Conservation (phyloP, 2,113 vertebrate genomes). For the Eudyptes chrysolophus region DNA sequence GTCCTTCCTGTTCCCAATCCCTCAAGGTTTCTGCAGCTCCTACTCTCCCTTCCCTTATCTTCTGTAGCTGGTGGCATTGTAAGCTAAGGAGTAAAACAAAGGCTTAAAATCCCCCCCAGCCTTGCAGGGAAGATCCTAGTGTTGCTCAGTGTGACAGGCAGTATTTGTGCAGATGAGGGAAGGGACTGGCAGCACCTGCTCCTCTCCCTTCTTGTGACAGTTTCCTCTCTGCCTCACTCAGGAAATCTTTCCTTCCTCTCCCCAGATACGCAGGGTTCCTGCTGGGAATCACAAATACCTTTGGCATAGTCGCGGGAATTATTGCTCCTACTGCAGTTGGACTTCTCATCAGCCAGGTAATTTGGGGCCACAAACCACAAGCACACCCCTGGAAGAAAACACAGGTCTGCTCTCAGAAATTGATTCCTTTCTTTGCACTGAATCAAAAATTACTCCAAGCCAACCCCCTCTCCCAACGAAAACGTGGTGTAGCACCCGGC, state of each 20-base stretch:
- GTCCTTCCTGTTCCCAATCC: not conserved
- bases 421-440: not conserved
- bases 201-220: not conserved
- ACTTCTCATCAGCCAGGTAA: slow-evolving; percentile 71
- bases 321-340: slow-evolving; percentile 71
- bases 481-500: not conserved
- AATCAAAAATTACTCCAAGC: not conserved
- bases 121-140: not conserved
- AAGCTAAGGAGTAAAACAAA: not conserved
- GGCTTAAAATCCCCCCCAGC: not conserved
- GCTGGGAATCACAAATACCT: slow-evolving; percentile 80
- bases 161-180: not conserved
- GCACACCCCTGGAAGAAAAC: not conserved
- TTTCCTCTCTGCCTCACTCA: not conserved
- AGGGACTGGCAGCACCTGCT: not conserved
- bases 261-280: slow-evolving; percentile 74
- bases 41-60: not conserved
- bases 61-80: not conserved
- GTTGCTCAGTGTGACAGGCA: not conserved
- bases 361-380: not conserved
- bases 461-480: not conserved
- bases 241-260: not conserved
- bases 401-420: not conserved
- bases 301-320: slow-evolving; percentile 73
- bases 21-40: not conserved